Base-by-base conservation (phyloP, 2,113 vertebrate species). In the Gambusia affinis region DNA sequence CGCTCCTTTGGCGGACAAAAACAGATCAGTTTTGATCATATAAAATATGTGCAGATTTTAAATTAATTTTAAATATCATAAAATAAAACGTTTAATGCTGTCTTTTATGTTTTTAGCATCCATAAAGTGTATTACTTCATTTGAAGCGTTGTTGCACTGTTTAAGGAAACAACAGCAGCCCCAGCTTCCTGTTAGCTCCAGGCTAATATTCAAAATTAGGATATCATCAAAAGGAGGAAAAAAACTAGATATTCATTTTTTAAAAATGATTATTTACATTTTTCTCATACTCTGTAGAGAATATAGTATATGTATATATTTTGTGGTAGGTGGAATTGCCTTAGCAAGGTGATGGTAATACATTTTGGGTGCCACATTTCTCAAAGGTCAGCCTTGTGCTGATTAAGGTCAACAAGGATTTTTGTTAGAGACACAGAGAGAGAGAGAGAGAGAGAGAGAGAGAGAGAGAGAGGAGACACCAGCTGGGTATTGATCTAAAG, bases 401-500 rank as follows among this genome's bases (percentile, higher is more conserved):
- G 60, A 64, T 37, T 12, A 11, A 60, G 35, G 61, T 64, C 61
- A 75, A 30, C 42, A 27, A 80, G 60, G 51, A 33, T 42, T 63
- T 65, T 60, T 71, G 27, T 57, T 57, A 57, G 51, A 57, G 51
- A n/a, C 33, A 7, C 1, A 7, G 14, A 12, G 12, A 42, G 44
- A 47, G 54, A 5, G 70, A 66, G 30, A 35, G 1, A 39, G 37
- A 37, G 39, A 60, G 51, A 5, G 65, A 65, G n/a, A 35, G 8
- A 37, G 37, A 37, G 12, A 60, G 54, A 6, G 77, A 70, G 37
- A 35, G 12, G 19, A 62, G 62, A 47, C 51, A 30, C 75, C 76
- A 79, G 70, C 70, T 82, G 70, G 15, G 60, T 74, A 83, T 83
- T 54, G 83, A 85, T 83, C 70, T 30, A 11, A 11, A 81, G 73